A percentile compares a stretch with the other conserved stretches of the same genome.
Conservation (phyloP, 1,140 invertebrate genomes). For the Aphidius gifuensis region DNA sequence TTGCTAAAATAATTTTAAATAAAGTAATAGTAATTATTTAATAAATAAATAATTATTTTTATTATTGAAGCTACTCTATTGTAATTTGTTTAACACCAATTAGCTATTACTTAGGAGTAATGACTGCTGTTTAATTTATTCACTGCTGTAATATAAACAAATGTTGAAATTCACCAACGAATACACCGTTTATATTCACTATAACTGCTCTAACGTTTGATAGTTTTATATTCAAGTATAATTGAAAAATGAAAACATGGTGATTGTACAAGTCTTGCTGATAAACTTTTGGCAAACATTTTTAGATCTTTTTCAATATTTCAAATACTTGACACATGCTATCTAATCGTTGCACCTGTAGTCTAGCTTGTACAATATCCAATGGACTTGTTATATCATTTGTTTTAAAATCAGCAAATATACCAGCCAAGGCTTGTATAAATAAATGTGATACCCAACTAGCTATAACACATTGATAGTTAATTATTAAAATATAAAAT, state of each 20-base stretch:
- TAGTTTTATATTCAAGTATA: constrained; percentile 91
- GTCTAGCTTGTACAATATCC: too few species aligned
- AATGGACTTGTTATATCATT: constrained; percentile 70
- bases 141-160: too few species aligned
- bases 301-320: constrained; percentile 76
- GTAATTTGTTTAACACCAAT: too few species aligned
- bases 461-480: constrained; percentile 68
- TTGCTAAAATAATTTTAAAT: too few species aligned
- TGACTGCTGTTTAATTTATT: too few species aligned
- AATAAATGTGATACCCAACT: constrained; percentile 77
- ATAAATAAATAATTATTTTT: too few species aligned
- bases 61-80: too few species aligned
- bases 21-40: too few species aligned
- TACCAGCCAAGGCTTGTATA: constrained; percentile 88
- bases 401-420: constrained; percentile 86
- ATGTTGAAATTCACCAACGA: constrained; percentile 62
- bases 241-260: constrained; percentile 87
- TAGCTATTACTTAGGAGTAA: too few species aligned
- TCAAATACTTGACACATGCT: constrained; percentile 75
- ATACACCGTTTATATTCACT: constrained; percentile 80
- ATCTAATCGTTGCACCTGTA: constrained; percentile 75
- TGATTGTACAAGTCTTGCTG: constrained; percentile 86
- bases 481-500: too few species aligned
- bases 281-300: constrained; percentile 88
- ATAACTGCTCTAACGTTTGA: constrained; percentile 77